Evolutionary conservation across 1,140 invertebrate genomes (phyloP).

Genomic region (Drosophila miranda): DNA sequence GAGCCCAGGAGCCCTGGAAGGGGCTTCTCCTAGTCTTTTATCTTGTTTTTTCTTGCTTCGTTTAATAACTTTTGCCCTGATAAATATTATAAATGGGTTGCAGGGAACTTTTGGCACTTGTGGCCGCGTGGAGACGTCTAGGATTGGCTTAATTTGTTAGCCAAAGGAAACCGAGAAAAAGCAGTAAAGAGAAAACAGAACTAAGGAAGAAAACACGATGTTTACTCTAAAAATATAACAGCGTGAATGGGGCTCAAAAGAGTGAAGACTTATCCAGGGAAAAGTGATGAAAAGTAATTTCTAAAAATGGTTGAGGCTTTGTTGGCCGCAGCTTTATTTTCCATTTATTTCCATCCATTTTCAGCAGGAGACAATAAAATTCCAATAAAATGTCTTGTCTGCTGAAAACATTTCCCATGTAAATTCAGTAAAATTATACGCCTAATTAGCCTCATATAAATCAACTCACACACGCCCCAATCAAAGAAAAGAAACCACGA

Average conservation of each 20-base stretch:
- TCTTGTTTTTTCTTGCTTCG: conserved; percentile 15
- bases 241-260: neutral
- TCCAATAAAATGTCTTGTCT: neutral
- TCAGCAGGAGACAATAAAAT: neutral
- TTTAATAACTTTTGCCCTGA: conserved; percentile 40
- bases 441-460: conserved; percentile 26
- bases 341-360: too few relatives aligned
- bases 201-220: conserved; percentile 8
- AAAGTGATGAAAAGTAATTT: conserved; percentile 17
- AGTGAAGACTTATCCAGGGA: conserved; percentile 23
- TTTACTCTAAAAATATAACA: conserved; percentile 13
- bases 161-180: conserved; percentile 6
- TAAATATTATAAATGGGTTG: conserved; percentile 67
- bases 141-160: conserved; percentile 51
- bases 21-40: conserved; percentile 1
- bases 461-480: conserved; percentile 17
- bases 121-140: conserved; percentile 37
- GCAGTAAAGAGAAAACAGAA: neutral
- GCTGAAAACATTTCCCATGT: neutral
- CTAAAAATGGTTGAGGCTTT: neutral
- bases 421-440: conserved; percentile 14
- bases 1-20: conserved; percentile 16
- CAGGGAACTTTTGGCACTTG: conserved; percentile 69
- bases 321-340: too few relatives aligned
- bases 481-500: neutral